Evolutionary conservation across 2,888 invertebrate genomes (phyloP).

Genomic region (Rutpela maculata): DNA sequence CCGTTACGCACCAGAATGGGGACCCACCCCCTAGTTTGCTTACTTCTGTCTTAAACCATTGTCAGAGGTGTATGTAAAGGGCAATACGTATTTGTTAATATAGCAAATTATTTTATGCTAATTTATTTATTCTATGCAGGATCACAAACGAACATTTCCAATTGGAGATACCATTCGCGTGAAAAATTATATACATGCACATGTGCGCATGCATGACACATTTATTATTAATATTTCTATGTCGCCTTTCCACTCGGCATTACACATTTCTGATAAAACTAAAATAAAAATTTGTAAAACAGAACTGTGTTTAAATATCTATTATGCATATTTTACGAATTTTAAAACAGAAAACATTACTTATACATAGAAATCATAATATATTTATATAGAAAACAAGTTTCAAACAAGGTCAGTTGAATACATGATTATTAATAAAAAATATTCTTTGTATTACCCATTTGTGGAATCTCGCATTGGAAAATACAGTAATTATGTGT

Average conservation of each 20-base stretch:
- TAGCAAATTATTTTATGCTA: no score
- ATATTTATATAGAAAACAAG: constrained; percentile 54
- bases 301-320: constrained; percentile 14
- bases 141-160: not conserved
- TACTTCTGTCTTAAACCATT: no score
- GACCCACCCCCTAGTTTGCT: no score
- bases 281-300: constrained; percentile 13
- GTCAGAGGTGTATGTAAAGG: no score
- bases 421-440: constrained; percentile 41
- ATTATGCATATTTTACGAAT: constrained; percentile 31
- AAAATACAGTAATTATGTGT: constrained; percentile 18
- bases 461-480: constrained; percentile 2
- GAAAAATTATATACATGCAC: constrained; percentile 6
- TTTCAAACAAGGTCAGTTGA: constrained; percentile 57
- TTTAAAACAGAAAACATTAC: constrained; percentile 42
- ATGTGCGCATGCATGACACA: constrained; percentile 20
- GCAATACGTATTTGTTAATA: no score
- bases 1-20: no score
- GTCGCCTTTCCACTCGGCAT: constrained; percentile 8
- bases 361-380: constrained; percentile 44
- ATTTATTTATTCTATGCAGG: not conserved
- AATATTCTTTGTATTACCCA: constrained; percentile 29
- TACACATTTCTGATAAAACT: constrained; percentile 19
- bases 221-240: constrained; percentile 16
- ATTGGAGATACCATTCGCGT: not conserved